phyloP scores from a whole-genome alignment of 2,888 invertebrate genomes.

The Hipparchia semele region DNA sequence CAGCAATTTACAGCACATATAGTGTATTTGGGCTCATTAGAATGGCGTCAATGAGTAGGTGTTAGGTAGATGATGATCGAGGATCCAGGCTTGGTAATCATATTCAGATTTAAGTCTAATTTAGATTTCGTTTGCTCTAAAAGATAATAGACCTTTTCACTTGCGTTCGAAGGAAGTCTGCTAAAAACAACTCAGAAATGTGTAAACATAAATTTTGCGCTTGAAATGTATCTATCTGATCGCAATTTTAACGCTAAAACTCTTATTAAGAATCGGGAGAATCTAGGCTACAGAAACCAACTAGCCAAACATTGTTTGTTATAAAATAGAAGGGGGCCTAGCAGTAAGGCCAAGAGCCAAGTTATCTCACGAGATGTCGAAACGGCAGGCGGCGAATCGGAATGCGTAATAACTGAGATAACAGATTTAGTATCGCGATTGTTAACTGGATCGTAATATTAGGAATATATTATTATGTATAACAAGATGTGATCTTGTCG shows the following conservation, averaged over 20 bases:
- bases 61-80: no score
- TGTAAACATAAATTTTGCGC: constrained; percentile 1
- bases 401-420: constrained; percentile 43
- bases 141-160: no score
- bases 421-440: constrained; percentile 30
- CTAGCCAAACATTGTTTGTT: constrained; percentile 36
- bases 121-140: no score
- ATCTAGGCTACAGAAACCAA: constrained; percentile 31
- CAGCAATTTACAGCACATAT: no score
- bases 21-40: no score
- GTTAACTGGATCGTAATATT: constrained; percentile 30
- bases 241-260: no score
- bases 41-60: no score
- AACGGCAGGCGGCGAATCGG: constrained; percentile 57
- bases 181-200: neutral
- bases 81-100: no score
- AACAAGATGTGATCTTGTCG: constrained; percentile 1
- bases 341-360: constrained; percentile 50
- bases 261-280: constrained; percentile 19
- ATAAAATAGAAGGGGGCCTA: constrained; percentile 41
- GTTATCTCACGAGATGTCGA: constrained; percentile 65
- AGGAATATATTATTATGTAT: constrained; percentile 7
- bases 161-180: neutral
- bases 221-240: neutral
- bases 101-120: no score